Evolutionary conservation across 2,888 invertebrate species (phyloP), one percentile per base, ranked within the genome.

Genomic region (Crossocerus cetratus): DNA sequence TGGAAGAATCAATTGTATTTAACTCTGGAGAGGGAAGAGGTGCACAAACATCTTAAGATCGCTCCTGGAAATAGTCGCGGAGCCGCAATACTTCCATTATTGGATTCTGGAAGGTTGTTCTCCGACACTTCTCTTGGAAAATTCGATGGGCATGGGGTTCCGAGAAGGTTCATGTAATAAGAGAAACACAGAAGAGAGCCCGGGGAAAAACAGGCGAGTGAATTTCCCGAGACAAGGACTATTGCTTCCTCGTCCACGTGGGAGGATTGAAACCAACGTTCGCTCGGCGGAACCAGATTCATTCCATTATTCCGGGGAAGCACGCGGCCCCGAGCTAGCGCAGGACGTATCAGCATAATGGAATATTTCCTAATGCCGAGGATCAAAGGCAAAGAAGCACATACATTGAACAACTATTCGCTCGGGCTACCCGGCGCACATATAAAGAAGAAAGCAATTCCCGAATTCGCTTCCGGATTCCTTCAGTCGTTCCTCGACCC

Each of bases 81-180:
- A 45, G 45, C 61, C 57, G 62, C 58, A 45, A 74, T 76, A 72
- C 74, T 69, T 67, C 65, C 72, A 68, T 78, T 80, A 77, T 80
- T 80, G 78, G 74, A 80, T 80, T 75, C 72, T 57, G 58, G 65
- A 64, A 43, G 20, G 32, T 32, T 65, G 65, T 65, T 64, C 61
- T 49, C 14, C 16, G n/a, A 43, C 5, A 43, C 43, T 43, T 49
- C 16, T 16, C 16, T 5, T 49, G n/a, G 14, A 32, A 32, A 32
- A 32, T 32, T 32, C 32, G 32, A 11, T n/a, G n/a, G n/a, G n/a
- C n/a, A n/a, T n/a, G n/a, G n/a, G n/a, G n/a, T n/a, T n/a, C n/a
- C n/a, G n/a, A n/a, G 32, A 32, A 32, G 32, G 11, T 32, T 32
- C 8, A 32, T 32, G 61, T 20, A 22, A 65, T 49, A 49, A 70